Conservation (phyloP, 2,113 vertebrate genomes). For the Hippocampus comes region DNA sequence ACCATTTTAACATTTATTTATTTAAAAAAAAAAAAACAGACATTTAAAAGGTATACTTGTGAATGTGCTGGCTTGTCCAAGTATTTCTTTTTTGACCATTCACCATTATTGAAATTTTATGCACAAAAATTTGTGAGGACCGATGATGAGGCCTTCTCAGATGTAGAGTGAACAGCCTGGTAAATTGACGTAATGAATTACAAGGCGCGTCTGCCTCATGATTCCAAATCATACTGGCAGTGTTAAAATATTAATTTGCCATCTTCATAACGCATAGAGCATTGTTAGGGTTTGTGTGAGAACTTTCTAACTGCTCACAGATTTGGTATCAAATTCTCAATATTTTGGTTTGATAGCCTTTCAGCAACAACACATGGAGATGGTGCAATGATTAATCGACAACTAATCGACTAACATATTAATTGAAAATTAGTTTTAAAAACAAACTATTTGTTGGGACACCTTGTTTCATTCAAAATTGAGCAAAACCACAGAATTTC, state of each 20-base stretch:
- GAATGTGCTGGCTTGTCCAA: too few relatives aligned
- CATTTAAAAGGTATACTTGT: background rate
- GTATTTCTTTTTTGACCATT: too few relatives aligned
- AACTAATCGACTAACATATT: too few relatives aligned
- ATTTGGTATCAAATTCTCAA: background rate
- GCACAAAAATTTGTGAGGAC: conserved; percentile 11
- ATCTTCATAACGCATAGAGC: background rate
- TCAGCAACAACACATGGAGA: background rate
- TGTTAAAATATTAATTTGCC: conserved; percentile 7
- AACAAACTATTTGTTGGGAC: too few relatives aligned
- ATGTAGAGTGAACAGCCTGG: conserved; percentile 9
- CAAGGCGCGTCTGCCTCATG: background rate
- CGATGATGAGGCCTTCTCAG: conserved; percentile 35
- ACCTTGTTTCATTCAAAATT: too few relatives aligned
- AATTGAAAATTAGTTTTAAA: too few relatives aligned
- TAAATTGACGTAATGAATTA: conserved; percentile 45
- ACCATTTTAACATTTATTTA: background rate
- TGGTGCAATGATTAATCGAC: too few relatives aligned
- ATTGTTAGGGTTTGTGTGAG: background rate
- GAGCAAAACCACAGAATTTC: too few relatives aligned
- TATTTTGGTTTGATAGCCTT: background rate
- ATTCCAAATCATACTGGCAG: conserved; percentile 10
- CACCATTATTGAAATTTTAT: too few relatives aligned
- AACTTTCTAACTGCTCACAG: background rate
- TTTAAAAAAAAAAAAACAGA: too few relatives aligned